Base-by-base conservation (phyloP, 2,888 invertebrate species). In the Thera britannica region DNA sequence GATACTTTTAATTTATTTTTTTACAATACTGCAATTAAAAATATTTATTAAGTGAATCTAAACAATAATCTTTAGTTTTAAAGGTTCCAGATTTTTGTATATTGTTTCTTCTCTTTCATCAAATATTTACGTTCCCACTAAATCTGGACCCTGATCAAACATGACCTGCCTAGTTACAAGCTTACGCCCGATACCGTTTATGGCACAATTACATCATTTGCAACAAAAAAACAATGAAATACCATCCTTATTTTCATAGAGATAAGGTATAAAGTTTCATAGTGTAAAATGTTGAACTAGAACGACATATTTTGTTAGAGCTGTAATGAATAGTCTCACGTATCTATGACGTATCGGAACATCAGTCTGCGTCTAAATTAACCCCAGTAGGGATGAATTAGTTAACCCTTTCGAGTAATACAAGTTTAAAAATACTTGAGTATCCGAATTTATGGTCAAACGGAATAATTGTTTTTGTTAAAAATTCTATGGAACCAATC, bases 261-360 rank as follows among this genome's bases (percentile, higher is more conserved):
- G 0, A 8, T 66, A 73, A 56, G 61, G 73, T 55, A 52, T 51
- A 65, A 34, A 56, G 44, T 62, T 46, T 46, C 8, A 12, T 58
- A 41, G 46, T 44, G 49, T 58, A 58, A 49, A 69, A 65, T 44
- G 49, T 58, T 60, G 52, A 69, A 65, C 66, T 63, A 60, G 64
- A 68, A 54, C 67, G 75, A 75, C 67, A 73, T n/a, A n/a, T n/a
- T 78, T 78, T 75, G 75, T 79, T 78, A 77, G 72, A 62, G 71
- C 70, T 69, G 67, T 83, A 82, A 84, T 85, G 83, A 83, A 80
- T 80, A 82, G 81, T 83, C 79, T 86, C 83, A 77, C 76, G 76
- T 86, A 84, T 83, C 86, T 81, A 83, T 86, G 86, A 87, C 82
- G 80, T 83, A 87, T 87, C 87, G 86, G 83, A 82, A 85, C 87